Base-by-base conservation (phyloP, 2,888 invertebrate genomes). In the Oegoconia quadripuncta region DNA sequence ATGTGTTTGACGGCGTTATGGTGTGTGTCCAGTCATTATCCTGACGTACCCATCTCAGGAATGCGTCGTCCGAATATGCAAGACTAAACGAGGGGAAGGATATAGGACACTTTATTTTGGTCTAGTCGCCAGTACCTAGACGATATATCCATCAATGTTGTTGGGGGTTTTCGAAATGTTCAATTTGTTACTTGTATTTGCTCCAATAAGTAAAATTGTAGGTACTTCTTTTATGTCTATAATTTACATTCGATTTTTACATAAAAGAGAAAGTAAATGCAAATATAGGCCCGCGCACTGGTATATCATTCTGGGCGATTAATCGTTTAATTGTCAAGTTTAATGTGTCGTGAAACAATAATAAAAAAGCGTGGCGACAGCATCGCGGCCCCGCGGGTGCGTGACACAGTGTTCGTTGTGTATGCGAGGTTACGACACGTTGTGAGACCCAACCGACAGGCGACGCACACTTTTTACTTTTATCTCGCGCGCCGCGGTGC, bases 251-350 rank as follows among this genome's bases (percentile, higher is more conserved):
- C 30, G 3, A 17, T 30, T 16, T 4, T 27, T 3, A 9, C 28
- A 17, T 33, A 27, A 37, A 18, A 22, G 28, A 34, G 7, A 29
- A 27, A 39, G 34, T 39, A 33, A 37, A 42, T 42, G 37, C 37
- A 35, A 34, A 37, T 39, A 31, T 26, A 35, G 37, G 37, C 27
- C 44, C 48, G 50, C 55, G 55, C 46, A 50, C 41, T 39, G 46
- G 49, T 46, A 39, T 48, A 31, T 31, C 55, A 50, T 33, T 46
- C 31, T 41, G 51, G 37, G 54, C 56, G 60, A 67, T 63, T 61
- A 70, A 70, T 66, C 53, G 58, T 70, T 71, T 73, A 72, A 74
- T 74, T 66, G 64, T 55, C 43, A 52, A 58, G 57, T 63, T 71
- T 63, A 76, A 75, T 74, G 76, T 74, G 55, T 65, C 55, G 67